Conservation (phyloP, 2,113 vertebrate species). For the Accipiter cooperii region DNA sequence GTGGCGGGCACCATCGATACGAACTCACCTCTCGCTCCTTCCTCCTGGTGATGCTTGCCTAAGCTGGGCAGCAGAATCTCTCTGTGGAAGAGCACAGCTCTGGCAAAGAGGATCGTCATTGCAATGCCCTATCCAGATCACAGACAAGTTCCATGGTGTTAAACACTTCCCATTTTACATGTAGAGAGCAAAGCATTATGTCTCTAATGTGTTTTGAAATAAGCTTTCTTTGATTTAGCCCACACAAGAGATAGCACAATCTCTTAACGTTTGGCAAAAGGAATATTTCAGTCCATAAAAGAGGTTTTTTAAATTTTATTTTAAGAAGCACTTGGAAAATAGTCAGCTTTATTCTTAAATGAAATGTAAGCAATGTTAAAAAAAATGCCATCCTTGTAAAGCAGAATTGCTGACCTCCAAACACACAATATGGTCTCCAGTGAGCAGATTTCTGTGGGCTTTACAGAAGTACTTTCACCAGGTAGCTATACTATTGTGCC, state of each 20-base stretch:
- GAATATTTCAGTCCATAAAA: background rate
- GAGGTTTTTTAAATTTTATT: background rate
- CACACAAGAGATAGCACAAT: background rate
- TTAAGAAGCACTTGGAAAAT: background rate
- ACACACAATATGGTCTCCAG: background rate
- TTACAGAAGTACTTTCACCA: background rate
- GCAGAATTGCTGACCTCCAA: background rate
- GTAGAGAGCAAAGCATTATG: background rate
- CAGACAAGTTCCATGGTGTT: background rate
- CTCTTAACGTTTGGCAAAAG: background rate
- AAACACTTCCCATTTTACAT: background rate
- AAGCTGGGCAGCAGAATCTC: background rate
- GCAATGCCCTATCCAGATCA: background rate
- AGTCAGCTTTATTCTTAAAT: background rate
- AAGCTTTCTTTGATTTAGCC: background rate
- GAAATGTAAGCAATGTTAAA: background rate
- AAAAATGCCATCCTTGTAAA: background rate
- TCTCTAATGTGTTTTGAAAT: background rate
- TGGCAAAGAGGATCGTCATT: background rate
- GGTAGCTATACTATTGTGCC: background rate
- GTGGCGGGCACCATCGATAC: too few species aligned
- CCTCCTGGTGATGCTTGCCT: fast-evolving
- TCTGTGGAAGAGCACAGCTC: background rate
- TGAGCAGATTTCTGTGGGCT: background rate
- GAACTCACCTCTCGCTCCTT: background rate